These are phyloP conservation scores for Gouania willdenowi DNA, from an alignment of 2,797 vertebrate genomes.

Conservation along the genomic window DNA sequence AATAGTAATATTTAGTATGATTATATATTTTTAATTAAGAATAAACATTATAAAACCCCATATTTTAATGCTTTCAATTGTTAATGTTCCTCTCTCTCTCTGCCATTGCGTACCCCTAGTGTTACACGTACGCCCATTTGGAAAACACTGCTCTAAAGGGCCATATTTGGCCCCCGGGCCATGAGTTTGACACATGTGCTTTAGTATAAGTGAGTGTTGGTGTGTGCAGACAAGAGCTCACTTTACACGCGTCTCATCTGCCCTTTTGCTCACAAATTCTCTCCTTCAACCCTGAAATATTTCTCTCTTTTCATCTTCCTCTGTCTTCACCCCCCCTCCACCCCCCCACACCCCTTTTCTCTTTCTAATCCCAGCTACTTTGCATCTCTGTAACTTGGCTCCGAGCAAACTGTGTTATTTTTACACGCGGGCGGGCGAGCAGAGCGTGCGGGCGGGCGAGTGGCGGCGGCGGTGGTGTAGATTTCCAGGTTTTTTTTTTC, in stretches of 20 bases:
- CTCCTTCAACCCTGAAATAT: slow-evolving; percentile 67
- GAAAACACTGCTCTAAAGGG: too few species aligned
- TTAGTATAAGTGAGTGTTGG: too few species aligned
- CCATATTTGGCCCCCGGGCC: too few species aligned
- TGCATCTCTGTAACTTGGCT: slow-evolving; percentile 89
- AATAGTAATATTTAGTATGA: too few species aligned
- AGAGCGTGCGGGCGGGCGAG: slow-evolving; percentile 67
- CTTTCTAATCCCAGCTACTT: slow-evolving; percentile 80
- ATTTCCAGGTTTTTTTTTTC: slow-evolving; percentile 95
- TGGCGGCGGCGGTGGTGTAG: slow-evolving; percentile 83
- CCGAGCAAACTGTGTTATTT: slow-evolving; percentile 92
- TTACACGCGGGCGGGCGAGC: slow-evolving; percentile 86
- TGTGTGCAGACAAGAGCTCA: slow-evolving; percentile 15
- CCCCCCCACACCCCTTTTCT: slow-evolving; percentile 36
- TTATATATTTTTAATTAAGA: too few species aligned
- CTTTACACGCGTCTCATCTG: slow-evolving; percentile 43
- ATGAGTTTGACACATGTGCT: too few species aligned
- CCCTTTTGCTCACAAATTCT: slow-evolving; percentile 56
- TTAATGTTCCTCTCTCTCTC: too few species aligned
- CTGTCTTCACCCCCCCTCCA: slow-evolving; percentile 43
- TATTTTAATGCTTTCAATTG: too few species aligned
- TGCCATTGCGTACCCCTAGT: too few species aligned
- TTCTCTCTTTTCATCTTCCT: slow-evolving; percentile 61
- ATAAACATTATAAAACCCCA: too few species aligned
- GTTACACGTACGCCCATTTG: too few species aligned